These are phyloP conservation scores for Sarcophaga subvicina DNA, from an alignment of 2,888 invertebrate genomes.

Conservation along the genomic window DNA sequence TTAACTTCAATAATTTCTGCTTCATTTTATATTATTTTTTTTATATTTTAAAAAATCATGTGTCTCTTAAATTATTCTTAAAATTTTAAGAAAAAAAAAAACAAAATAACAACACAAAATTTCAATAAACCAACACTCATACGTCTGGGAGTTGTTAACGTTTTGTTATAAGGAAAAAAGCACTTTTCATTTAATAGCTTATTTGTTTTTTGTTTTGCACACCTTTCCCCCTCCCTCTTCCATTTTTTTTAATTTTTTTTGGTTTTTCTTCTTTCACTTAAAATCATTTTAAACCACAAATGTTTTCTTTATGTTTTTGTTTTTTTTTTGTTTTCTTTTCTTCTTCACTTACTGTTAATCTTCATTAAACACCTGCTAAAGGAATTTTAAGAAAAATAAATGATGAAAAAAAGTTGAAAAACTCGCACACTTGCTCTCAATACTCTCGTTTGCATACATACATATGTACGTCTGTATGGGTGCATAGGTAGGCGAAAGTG, in stretches of 20 bases:
- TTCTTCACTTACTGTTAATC: conserved; percentile 36
- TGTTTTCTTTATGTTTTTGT: conserved; percentile 5
- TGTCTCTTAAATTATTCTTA: too few relatives aligned
- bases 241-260: neutral
- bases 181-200: neutral
- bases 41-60: too few relatives aligned
- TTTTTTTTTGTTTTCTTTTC: neutral
- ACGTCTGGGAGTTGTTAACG: neutral
- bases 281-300: conserved; percentile 38
- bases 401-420: conserved; percentile 9
- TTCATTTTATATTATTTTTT: too few relatives aligned
- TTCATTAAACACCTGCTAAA: conserved; percentile 62
- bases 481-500: neutral
- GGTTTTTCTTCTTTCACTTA: neutral
- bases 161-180: neutral
- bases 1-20: too few relatives aligned
- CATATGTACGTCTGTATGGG: neutral
- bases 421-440: neutral
- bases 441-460: neutral
- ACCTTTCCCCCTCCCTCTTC: neutral
- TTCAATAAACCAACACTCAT: neutral
- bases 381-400: conserved; percentile 30
- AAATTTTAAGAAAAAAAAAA: neutral
- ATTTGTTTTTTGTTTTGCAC: neutral
- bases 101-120: neutral